These are phyloP conservation scores for Actinopyga echinites DNA, from an alignment of 53 echinoderm and acorn worm species.

Conservation along the genomic window DNA sequence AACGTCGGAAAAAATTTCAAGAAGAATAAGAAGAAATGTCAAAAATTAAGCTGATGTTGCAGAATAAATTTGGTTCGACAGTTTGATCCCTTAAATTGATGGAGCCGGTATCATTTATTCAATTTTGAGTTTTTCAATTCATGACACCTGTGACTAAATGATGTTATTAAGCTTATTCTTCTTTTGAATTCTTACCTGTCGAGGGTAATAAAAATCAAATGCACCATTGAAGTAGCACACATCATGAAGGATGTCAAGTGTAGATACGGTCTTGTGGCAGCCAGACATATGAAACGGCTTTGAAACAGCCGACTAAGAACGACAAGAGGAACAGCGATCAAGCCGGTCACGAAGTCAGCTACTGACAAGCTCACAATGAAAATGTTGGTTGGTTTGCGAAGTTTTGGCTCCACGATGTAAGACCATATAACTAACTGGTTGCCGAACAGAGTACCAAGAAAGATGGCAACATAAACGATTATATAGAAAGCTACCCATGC, in stretches of 20 bases:
- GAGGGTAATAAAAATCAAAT: slow-evolving; percentile 28
- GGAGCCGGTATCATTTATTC: too few relatives aligned
- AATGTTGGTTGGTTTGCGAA: slow-evolving; percentile 12
- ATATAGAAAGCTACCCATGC: slow-evolving; percentile 21
- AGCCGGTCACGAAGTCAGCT: slow-evolving; percentile 25
- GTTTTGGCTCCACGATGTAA: slow-evolving; percentile 26
- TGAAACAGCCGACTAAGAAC: slow-evolving; percentile 15
- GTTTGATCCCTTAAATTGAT: too few relatives aligned
- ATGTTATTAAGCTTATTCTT: too few relatives aligned
- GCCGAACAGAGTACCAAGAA: not conserved
- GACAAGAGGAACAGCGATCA: slow-evolving; percentile 4
- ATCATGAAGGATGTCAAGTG: slow-evolving; percentile 1
- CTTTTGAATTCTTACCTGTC: slow-evolving; percentile 19
- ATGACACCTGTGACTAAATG: too few relatives aligned
- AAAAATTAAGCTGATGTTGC: too few relatives aligned
- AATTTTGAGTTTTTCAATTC: too few relatives aligned
- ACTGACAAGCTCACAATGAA: slow-evolving; percentile 25
- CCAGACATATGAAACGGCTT: slow-evolving; percentile 13
- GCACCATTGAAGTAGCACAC: slow-evolving; percentile 14
- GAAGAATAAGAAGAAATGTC: too few relatives aligned
- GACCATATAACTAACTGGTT: slow-evolving; percentile 33
- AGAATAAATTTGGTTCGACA: too few relatives aligned
- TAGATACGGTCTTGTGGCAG: slow-evolving; percentile 20
- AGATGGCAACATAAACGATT: slow-evolving; percentile 1
- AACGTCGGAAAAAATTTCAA: too few relatives aligned